These are phyloP conservation scores for Cephalopachus bancanus DNA, from an alignment of 2,797 vertebrate species.

Conservation along the genomic window DNA sequence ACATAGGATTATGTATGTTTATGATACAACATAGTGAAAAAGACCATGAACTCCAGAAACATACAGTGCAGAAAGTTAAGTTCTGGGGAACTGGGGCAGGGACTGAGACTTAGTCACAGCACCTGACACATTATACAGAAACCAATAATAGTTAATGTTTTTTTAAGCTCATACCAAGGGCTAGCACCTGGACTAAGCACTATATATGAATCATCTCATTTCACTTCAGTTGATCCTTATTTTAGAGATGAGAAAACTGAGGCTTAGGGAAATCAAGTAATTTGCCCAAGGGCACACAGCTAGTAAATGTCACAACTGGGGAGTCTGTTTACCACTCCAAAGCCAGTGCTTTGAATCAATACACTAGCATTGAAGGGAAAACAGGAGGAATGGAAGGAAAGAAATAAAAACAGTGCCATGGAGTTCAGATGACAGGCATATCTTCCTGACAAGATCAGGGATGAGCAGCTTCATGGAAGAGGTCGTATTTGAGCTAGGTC, in stretches of 20 bases:
- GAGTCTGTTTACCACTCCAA: neutral
- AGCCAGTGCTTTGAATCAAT: slow-evolving; percentile 32
- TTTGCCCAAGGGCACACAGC: neutral
- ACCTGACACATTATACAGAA: neutral
- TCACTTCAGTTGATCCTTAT: neutral
- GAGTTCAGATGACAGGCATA: neutral
- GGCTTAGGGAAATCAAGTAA: slow-evolving; percentile 31
- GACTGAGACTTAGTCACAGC: neutral
- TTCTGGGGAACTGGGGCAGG: neutral
- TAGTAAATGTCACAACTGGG: neutral
- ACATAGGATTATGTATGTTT: too few species aligned
- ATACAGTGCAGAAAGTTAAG: neutral
- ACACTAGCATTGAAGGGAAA: neutral
- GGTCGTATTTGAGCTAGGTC: neutral
- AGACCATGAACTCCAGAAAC: slow-evolving; percentile 4
- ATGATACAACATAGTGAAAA: neutral
- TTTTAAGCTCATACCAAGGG: slow-evolving; percentile 5
- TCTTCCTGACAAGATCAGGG: slow-evolving; percentile 5
- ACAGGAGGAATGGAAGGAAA: neutral
- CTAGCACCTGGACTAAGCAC: neutral
- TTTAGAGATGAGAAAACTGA: slow-evolving; percentile 54
- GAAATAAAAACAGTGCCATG: neutral
- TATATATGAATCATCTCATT: neutral
- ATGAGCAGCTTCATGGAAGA: neutral
- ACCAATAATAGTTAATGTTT: neutral